phyloP scores from a whole-genome alignment of 2,113 vertebrate species.

The Nesogale talazaci region DNA sequence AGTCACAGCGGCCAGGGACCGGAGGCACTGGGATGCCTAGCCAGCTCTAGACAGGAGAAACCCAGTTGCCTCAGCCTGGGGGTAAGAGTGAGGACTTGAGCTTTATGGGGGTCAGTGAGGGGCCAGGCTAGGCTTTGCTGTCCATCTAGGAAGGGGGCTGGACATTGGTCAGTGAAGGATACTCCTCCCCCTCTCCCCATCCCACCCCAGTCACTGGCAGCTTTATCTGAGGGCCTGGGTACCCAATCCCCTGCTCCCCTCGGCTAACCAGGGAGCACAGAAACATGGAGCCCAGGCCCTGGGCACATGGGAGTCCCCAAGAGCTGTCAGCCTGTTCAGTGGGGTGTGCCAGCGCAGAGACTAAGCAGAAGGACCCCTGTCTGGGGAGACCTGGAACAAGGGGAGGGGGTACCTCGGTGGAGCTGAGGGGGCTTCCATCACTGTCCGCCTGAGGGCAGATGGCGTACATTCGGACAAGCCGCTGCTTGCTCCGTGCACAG shows the following conservation, averaged over 20 bases:
- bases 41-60: background rate
- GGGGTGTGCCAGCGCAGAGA: background rate
- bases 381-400: fast-evolving
- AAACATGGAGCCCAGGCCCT: background rate
- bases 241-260: background rate
- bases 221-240: background rate
- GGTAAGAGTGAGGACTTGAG: background rate
- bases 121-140: too few species aligned
- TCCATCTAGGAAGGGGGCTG: background rate
- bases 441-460: constrained; percentile 67
- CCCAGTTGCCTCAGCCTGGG: fast-evolving
- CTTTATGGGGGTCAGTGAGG: too few species aligned
- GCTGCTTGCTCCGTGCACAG: constrained; percentile 66
- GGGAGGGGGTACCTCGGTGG: constrained; percentile 58
- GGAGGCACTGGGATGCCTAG: background rate
- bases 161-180: background rate
- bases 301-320: background rate
- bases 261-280: background rate
- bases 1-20: background rate
- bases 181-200: too few species aligned
- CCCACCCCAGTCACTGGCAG: background rate
- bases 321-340: too few species aligned
- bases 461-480: constrained; percentile 83
- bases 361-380: background rate
- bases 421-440: background rate